Conservation (phyloP, 2,888 invertebrate species). For the Ametastegia equiseti region DNA sequence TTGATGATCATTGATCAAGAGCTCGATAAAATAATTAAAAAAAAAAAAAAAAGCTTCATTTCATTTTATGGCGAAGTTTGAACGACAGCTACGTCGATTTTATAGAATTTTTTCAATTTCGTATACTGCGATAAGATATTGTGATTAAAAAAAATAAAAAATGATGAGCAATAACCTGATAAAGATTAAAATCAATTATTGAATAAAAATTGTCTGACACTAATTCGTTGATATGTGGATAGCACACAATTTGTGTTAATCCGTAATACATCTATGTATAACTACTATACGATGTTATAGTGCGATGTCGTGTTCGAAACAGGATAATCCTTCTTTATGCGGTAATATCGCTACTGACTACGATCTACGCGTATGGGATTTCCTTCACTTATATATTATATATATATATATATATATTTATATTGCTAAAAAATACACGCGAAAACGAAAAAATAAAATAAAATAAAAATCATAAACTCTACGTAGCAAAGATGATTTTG, state of each 20-base stretch:
- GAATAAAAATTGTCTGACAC: not conserved
- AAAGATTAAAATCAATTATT: not conserved
- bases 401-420: no score
- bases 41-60: not conserved
- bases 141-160: not conserved
- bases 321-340: not conserved
- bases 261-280: not conserved
- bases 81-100: no score
- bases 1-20: not conserved
- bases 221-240: not conserved
- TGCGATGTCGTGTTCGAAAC: no score
- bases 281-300: no score
- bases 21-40: not conserved
- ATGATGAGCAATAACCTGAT: not conserved
- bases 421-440: no score
- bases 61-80: not conserved
- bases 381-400: no score
- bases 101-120: no score
- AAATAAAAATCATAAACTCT: no score
- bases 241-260: not conserved
- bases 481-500: no score
- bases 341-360: not conserved
- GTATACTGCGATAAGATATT: no score
- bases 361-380: no score
- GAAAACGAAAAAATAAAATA: no score